Evolutionary conservation across 2,797 vertebrate genomes (phyloP).

Genomic region (Poecilia gillii): DNA sequence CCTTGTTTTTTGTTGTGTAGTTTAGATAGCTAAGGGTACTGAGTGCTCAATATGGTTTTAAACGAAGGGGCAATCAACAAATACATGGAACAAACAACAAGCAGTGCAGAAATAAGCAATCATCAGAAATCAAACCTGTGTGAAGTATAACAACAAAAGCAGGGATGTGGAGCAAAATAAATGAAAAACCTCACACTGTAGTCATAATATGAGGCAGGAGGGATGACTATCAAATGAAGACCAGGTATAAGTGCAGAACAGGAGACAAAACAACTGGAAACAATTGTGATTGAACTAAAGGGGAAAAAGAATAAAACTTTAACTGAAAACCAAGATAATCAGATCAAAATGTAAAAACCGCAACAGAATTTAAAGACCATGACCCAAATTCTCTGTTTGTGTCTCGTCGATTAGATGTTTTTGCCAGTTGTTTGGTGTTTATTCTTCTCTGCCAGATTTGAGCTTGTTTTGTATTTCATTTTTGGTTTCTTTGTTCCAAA

Average conservation of each 20-base stretch:
- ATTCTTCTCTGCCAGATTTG: neutral
- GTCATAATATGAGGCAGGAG: neutral
- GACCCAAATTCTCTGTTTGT: neutral
- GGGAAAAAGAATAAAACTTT: neutral
- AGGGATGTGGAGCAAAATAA: neutral
- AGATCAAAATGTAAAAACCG: neutral
- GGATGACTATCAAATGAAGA: neutral
- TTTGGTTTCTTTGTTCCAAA: neutral
- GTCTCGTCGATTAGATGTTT: neutral
- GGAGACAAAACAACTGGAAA: neutral
- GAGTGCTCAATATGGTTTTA: neutral
- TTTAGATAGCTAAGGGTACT: neutral
- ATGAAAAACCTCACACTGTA: neutral
- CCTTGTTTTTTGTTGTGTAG: neutral
- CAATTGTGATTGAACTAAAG: neutral
- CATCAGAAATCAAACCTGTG: neutral
- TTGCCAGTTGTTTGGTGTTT: neutral
- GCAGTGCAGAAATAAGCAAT: neutral
- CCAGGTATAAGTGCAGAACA: neutral
- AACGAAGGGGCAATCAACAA: neutral
- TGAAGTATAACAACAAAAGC: neutral
- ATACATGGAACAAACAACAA: neutral
- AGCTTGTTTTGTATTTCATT: neutral
- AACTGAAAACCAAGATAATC: conserved; percentile 1
- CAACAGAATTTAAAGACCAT: neutral